Evolutionary conservation across 2,888 invertebrate genomes (phyloP).

Genomic region (Lottia gigantea): DNA sequence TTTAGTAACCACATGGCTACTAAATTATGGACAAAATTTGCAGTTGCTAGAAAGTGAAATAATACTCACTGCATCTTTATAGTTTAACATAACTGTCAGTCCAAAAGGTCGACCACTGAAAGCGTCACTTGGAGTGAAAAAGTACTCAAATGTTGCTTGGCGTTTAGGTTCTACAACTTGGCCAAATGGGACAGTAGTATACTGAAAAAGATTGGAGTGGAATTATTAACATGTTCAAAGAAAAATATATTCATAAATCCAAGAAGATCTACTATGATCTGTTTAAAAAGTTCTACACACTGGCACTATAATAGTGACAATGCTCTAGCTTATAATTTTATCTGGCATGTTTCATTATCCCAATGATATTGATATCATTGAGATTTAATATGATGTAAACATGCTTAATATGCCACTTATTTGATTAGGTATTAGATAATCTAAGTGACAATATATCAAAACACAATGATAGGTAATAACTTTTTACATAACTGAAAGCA

Average conservation of each 20-base stretch:
- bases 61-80: slow-evolving; percentile 80
- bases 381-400: neutral
- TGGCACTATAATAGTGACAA: slow-evolving; percentile 14
- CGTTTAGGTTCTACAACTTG: slow-evolving; percentile 88
- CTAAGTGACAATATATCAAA: too few relatives aligned
- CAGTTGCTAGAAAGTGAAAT: neutral
- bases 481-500: too few relatives aligned
- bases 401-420: too few relatives aligned
- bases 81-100: slow-evolving; percentile 89
- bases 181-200: slow-evolving; percentile 89
- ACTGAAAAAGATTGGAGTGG: slow-evolving; percentile 69
- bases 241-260: too few relatives aligned
- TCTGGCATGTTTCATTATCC: slow-evolving; percentile 12
- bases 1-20: neutral
- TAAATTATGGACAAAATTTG: neutral
- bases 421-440: too few relatives aligned
- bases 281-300: slow-evolving; percentile 24
- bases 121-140: slow-evolving; percentile 94
- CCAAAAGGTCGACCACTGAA: slow-evolving; percentile 97
- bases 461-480: too few relatives aligned
- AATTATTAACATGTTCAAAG: too few relatives aligned
- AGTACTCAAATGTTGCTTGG: slow-evolving; percentile 94
- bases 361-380: neutral
- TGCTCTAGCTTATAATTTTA: slow-evolving; percentile 23
- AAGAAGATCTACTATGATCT: neutral